A percentile compares a stretch with the other conserved stretches of the same genome.
Conservation (phyloP, 53 echinoderm and acorn worm species). For the Actinopyga echinites region DNA sequence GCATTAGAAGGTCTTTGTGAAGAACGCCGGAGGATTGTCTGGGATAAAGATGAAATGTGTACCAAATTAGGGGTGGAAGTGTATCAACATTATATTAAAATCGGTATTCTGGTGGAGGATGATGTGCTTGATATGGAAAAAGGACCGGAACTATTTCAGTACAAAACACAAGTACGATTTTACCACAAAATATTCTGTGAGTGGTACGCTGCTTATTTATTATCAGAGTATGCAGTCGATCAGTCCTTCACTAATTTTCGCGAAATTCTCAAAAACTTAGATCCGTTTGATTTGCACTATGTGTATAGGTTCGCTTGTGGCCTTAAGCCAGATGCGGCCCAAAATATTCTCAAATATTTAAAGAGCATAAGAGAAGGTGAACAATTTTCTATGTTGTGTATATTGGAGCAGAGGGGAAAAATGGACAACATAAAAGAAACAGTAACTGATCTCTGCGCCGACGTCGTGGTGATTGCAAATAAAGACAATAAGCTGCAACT, state of each 20-base stretch:
- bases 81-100: background rate
- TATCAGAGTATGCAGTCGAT: background rate
- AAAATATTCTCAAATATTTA: background rate
- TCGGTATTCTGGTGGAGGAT: background rate
- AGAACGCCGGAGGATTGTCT: background rate
- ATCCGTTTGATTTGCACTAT: slow-evolving; percentile 5
- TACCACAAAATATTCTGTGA: background rate
- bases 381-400: background rate
- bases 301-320: slow-evolving; percentile 10
- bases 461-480: background rate
- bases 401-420: background rate
- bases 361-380: background rate
- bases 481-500: background rate
- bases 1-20: background rate
- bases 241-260: background rate
- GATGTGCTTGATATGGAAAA: background rate
- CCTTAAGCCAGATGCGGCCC: background rate
- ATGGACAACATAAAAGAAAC: slow-evolving; percentile 1
- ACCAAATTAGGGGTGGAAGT: background rate
- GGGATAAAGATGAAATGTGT: background rate
- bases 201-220: background rate
- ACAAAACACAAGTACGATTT: background rate
- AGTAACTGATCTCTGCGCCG: background rate
- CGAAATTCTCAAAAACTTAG: background rate
- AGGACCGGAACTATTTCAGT: background rate